Conservation (phyloP, 2,113 vertebrate species). For the Bettongia penicillata region DNA sequence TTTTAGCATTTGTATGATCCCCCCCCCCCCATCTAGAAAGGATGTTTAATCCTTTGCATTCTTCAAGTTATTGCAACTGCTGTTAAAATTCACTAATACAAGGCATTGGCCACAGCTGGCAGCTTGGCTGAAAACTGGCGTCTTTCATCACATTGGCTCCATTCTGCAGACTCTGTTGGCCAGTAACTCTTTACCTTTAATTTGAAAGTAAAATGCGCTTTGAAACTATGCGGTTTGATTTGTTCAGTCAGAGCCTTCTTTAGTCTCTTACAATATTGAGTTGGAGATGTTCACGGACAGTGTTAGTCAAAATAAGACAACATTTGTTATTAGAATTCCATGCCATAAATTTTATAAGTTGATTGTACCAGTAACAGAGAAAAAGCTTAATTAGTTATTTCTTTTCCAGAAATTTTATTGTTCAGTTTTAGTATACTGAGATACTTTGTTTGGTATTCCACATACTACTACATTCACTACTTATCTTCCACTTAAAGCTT, state of each 20-base stretch:
- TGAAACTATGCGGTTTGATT: conserved; percentile 77
- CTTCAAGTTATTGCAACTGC: conserved; percentile 80
- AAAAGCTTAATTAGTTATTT: conserved; percentile 73
- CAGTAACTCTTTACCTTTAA: conserved; percentile 81
- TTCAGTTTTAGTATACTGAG: conserved; percentile 67
- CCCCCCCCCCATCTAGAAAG: conserved; percentile 70
- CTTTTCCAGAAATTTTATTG: conserved; percentile 73
- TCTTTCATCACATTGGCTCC: conserved; percentile 80
- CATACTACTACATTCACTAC: conserved; percentile 44
- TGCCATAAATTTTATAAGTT: conserved; percentile 44
- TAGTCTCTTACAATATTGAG: conserved; percentile 67
- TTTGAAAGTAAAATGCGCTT: conserved; percentile 81
- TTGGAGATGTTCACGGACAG: conserved; percentile 70
- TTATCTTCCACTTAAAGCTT: conserved; percentile 27
- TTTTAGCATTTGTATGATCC: conserved; percentile 85
- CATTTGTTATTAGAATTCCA: conserved; percentile 70
- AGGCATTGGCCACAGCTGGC: conserved; percentile 80
- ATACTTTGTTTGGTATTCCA: conserved; percentile 59
- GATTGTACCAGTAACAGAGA: conserved; percentile 69
- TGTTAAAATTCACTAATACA: conserved; percentile 79
- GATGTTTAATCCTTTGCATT: conserved; percentile 84
- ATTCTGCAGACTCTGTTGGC: conserved; percentile 69
- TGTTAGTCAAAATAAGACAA: conserved; percentile 76
- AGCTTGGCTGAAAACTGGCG: conserved; percentile 77
- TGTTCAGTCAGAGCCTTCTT: conserved; percentile 64